phyloP scores from a whole-genome alignment of 2,888 invertebrate genomes.

The Drosophila meridiana region DNA sequence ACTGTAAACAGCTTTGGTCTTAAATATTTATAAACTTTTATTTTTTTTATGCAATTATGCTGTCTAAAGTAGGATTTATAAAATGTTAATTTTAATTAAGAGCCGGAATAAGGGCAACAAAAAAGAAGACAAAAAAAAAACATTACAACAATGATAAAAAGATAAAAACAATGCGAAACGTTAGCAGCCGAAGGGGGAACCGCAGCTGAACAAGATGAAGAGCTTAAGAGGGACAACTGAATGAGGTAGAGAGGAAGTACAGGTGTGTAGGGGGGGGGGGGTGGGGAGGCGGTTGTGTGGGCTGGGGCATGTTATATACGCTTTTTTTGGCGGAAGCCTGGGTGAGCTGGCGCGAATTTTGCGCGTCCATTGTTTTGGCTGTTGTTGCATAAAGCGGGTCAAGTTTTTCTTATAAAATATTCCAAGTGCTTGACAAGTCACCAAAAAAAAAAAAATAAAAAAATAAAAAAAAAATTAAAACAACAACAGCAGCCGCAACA shows the following conservation, averaged over 20 bases:
- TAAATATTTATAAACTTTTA: constrained; percentile 60
- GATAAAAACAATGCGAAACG: constrained; percentile 32
- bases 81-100: constrained; percentile 81
- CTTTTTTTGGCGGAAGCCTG: constrained; percentile 13
- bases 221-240: constrained; percentile 4
- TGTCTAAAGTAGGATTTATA: constrained; percentile 44
- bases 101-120: constrained; percentile 28
- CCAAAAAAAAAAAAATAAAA: constrained; percentile 33
- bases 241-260: background rate
- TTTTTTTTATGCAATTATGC: constrained; percentile 20
- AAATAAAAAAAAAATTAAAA: constrained; percentile 10
- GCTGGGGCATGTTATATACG: background rate
- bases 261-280: background rate
- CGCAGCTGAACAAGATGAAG: constrained; percentile 34
- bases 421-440: constrained; percentile 68
- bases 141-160: constrained; percentile 48
- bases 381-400: constrained; percentile 68
- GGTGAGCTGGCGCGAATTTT: constrained; percentile 18
- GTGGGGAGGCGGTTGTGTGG: background rate
- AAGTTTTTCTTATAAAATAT: constrained; percentile 80
- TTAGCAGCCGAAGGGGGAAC: background rate
- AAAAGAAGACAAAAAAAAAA: background rate
- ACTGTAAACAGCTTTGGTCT: constrained; percentile 33
- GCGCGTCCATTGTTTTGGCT: constrained; percentile 19
- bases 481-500: constrained; percentile 18